These are phyloP conservation scores for Romanogobio albipinnatus DNA, from an alignment of 2,113 vertebrate species.

Conservation along the genomic window DNA sequence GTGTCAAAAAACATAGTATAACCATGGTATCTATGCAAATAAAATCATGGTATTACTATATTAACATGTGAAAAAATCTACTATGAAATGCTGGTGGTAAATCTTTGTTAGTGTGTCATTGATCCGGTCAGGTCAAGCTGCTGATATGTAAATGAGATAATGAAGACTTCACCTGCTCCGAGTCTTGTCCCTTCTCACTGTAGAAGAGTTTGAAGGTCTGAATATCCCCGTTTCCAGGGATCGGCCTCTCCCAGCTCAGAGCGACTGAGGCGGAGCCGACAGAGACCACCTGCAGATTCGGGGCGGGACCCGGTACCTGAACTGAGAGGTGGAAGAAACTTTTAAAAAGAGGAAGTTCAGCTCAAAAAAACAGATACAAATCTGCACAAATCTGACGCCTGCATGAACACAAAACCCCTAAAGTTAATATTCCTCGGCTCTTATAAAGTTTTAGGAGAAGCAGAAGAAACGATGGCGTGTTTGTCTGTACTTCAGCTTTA, in stretches of 20 bases:
- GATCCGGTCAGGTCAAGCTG: neutral
- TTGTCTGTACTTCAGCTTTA: neutral
- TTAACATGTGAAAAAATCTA: neutral
- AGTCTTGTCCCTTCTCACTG: constrained; percentile 86
- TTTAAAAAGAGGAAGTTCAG: neutral
- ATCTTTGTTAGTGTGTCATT: neutral
- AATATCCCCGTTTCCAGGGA: constrained; percentile 92
- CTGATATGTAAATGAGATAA: neutral
- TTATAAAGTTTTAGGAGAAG: constrained; percentile 12
- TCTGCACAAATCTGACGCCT: neutral
- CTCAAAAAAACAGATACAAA: neutral
- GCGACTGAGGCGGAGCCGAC: constrained; percentile 81
- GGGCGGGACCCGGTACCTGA: constrained; percentile 94
- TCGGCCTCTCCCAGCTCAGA: constrained; percentile 87
- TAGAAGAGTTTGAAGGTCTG: constrained; percentile 95
- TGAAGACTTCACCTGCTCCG: constrained; percentile 82
- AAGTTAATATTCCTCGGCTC: neutral
- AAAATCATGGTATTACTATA: neutral
- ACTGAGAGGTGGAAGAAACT: constrained; percentile 71
- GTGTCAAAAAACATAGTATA: neutral
- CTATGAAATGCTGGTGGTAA: neutral
- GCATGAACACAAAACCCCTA: neutral
- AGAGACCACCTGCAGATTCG: constrained; percentile 85
- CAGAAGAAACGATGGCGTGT: neutral
- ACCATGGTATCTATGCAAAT: neutral